Percentiles rank a stretch among this genome's conserved stretches.
Conservation (phyloP, 2,113 vertebrate genomes). For the Petromus typicus region DNA sequence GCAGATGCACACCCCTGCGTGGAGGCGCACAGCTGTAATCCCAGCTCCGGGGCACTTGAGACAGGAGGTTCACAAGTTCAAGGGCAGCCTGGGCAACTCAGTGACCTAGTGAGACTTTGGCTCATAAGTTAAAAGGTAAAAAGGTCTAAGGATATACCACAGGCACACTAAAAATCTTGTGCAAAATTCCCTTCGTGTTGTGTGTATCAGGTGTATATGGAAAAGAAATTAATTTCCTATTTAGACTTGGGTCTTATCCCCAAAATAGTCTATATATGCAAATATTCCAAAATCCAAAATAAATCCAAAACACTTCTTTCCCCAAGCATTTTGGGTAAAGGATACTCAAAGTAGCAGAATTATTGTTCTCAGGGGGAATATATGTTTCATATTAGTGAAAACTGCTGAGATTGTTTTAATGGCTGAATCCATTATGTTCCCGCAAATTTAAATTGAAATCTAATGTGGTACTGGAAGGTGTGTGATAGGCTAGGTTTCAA, state of each 20-base stretch:
- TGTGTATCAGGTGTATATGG: background rate
- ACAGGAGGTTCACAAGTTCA: background rate
- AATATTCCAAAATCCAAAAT: background rate
- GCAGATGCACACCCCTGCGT: background rate
- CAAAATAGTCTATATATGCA: background rate
- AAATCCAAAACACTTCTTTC: background rate
- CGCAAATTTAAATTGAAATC: too few species aligned
- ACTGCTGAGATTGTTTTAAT: background rate
- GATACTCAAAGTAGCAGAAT: background rate
- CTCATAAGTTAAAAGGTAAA: background rate
- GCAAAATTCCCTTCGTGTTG: background rate
- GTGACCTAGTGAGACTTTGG: background rate
- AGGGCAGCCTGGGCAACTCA: background rate
- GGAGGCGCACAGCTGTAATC: background rate
- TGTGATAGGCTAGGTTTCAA: background rate
- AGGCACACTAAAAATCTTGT: background rate
- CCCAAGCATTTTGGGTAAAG: background rate
- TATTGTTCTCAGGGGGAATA: background rate
- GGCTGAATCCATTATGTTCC: background rate
- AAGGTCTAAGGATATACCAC: background rate
- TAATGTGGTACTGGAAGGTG: background rate
- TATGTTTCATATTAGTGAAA: background rate
- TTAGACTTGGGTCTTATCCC: background rate
- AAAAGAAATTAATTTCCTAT: background rate
- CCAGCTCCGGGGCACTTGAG: background rate